These are phyloP conservation scores for Drosophila nebulosa DNA, from an alignment of 1,140 invertebrate species.

Conservation along the genomic window DNA sequence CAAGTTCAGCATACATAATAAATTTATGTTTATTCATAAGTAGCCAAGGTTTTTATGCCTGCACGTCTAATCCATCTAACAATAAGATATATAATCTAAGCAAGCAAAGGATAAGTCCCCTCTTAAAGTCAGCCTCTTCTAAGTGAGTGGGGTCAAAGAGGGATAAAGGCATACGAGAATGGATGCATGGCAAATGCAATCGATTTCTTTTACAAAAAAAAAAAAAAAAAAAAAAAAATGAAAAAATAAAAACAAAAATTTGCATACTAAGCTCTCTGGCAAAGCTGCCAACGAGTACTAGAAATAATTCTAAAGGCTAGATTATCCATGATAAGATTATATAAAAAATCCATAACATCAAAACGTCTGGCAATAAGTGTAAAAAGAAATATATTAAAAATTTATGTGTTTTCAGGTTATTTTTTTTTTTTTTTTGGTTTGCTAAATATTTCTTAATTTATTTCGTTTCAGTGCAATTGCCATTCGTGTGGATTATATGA, in stretches of 20 bases:
- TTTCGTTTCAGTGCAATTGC: too few relatives aligned
- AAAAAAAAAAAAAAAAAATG: neutral
- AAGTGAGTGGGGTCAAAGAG: neutral
- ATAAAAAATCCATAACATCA: too few relatives aligned
- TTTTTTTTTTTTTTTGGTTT: too few relatives aligned
- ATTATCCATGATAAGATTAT: neutral
- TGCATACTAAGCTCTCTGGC: neutral
- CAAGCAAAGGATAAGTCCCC: neutral
- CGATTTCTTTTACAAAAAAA: neutral
- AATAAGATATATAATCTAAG: neutral
- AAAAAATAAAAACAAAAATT: neutral
- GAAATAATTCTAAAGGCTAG: neutral
- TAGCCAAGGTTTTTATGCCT: neutral
- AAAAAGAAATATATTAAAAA: neutral
- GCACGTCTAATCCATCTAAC: neutral
- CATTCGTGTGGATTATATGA: neutral
- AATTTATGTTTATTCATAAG: conserved; percentile 8
- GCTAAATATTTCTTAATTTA: too few relatives aligned
- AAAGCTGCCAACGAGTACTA: neutral
- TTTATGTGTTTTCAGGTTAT: too few relatives aligned
- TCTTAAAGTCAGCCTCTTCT: neutral
- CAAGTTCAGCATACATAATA: conserved; percentile 24
- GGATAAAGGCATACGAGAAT: neutral
- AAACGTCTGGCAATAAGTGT: too few relatives aligned
- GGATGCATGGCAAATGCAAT: neutral